phyloP scores from a whole-genome alignment of 2,888 invertebrate genomes.

The Norana najaformis region DNA sequence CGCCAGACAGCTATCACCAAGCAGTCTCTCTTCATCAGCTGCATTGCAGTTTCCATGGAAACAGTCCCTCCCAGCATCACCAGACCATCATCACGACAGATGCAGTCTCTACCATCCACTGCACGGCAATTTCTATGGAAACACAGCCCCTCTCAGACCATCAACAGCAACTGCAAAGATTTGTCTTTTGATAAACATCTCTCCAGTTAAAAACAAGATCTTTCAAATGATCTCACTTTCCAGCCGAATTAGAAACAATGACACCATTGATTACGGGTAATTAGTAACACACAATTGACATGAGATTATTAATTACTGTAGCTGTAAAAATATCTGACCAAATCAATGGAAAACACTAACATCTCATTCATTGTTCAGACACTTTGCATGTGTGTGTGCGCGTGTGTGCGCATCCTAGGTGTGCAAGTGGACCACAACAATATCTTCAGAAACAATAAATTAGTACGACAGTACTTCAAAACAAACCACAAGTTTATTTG shows the following conservation, averaged over 20 bases:
- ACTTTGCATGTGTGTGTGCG: neutral
- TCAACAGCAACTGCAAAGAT: neutral
- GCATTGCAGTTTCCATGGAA: neutral
- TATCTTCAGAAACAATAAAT: neutral
- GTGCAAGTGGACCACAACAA: neutral
- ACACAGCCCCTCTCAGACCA: too few species aligned
- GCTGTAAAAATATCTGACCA: slow-evolving; percentile 5
- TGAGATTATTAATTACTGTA: slow-evolving; percentile 4
- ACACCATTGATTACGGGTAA: neutral
- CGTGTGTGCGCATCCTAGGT: neutral
- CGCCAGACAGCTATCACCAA: too few species aligned
- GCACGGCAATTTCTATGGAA: too few species aligned
- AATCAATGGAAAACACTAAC: neutral
- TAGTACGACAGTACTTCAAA: neutral
- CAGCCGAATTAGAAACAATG: neutral
- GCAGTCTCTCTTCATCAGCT: neutral
- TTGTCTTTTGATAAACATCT: neutral
- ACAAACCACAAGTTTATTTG: neutral
- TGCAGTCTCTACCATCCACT: too few species aligned
- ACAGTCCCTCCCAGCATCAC: neutral
- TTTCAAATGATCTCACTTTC: neutral
- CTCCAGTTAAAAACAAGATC: neutral
- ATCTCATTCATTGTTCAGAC: slow-evolving; percentile 9
- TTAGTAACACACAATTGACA: neutral
- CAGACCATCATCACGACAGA: too few species aligned